These are phyloP conservation scores for Nothobranchius kuhntae DNA, from an alignment of 2,113 vertebrate genomes.

Conservation along the genomic window DNA sequence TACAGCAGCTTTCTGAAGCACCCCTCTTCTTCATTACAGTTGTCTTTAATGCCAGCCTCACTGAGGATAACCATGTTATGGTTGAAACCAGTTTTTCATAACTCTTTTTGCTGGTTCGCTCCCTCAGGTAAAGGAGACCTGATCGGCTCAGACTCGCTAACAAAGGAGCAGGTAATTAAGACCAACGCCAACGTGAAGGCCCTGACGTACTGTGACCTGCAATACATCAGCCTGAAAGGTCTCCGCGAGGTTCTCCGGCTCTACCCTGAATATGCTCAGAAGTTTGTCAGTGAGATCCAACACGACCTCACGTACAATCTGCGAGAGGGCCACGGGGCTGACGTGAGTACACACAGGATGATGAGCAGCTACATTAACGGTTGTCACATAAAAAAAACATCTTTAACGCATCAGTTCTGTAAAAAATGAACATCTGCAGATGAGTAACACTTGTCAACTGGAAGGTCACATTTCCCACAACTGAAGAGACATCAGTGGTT, in stretches of 20 bases:
- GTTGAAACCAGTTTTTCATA: too few relatives aligned
- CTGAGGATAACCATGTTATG: too few relatives aligned
- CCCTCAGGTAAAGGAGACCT: constrained; percentile 82
- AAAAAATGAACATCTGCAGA: too few relatives aligned
- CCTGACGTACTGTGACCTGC: constrained; percentile 86
- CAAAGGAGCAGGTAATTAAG: constrained; percentile 84
- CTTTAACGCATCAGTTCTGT: too few relatives aligned
- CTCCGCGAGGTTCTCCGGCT: constrained; percentile 82
- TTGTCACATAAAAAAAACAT: too few relatives aligned
- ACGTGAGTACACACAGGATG: constrained; percentile 69
- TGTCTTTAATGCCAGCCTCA: too few relatives aligned
- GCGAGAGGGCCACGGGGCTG: constrained; percentile 78
- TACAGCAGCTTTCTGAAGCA: too few relatives aligned
- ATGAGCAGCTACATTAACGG: too few relatives aligned
- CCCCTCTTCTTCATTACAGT: too few relatives aligned
- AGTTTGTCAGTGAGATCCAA: constrained; percentile 84
- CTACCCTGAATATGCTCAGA: constrained; percentile 84
- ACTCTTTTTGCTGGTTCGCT: not conserved
- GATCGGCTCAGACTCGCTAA: constrained; percentile 83
- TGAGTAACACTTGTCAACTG: too few relatives aligned
- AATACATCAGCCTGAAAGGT: constrained; percentile 85
- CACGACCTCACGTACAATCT: constrained; percentile 88
- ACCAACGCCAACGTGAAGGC: constrained; percentile 86
- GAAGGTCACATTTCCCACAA: too few relatives aligned
- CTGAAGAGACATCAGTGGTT: too few relatives aligned